Conservation (phyloP, 1,140 invertebrate species). For the Odontomachus brunneus region DNA sequence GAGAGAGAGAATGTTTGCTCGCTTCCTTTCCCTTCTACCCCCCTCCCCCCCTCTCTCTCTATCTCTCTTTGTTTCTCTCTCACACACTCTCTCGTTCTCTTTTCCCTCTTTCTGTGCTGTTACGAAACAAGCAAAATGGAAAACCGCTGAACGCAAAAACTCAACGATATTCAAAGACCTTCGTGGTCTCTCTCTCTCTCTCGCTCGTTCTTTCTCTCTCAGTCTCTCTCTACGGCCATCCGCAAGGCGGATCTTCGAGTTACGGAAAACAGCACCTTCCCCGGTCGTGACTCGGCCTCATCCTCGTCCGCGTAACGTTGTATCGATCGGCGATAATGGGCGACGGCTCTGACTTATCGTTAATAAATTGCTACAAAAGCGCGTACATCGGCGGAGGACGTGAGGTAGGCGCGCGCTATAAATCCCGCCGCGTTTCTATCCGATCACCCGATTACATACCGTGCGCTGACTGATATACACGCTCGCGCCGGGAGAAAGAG, state of each 20-base stretch:
- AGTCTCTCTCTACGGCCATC: neutral
- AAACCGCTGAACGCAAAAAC: neutral
- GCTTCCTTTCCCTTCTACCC: too few relatives aligned
- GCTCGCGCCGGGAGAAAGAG: neutral
- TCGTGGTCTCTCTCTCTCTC: neutral
- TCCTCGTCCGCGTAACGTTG: conserved; percentile 3
- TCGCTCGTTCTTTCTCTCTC: neutral
- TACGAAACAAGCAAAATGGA: conserved; percentile 3
- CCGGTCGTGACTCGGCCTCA: conserved; percentile 1
- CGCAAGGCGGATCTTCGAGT: neutral
- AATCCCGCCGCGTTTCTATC: conserved; percentile 36
- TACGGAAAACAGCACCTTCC: neutral
- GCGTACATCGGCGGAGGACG: conserved; percentile 16
- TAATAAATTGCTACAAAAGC: conserved; percentile 63
- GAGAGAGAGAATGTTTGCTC: too few relatives aligned
- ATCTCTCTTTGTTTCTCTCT: neutral
- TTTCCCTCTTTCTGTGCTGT: too few relatives aligned
- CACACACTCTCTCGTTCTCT: too few relatives aligned
- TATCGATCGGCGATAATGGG: conserved; percentile 46
- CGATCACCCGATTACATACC: conserved; percentile 54
- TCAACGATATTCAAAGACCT: neutral
- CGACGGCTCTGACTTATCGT: neutral
- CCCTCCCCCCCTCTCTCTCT: too few relatives aligned
- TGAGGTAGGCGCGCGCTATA: neutral
- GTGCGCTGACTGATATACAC: conserved; percentile 56